Conservation (phyloP, 2,797 vertebrate genomes). For the Prunella strophiata region DNA sequence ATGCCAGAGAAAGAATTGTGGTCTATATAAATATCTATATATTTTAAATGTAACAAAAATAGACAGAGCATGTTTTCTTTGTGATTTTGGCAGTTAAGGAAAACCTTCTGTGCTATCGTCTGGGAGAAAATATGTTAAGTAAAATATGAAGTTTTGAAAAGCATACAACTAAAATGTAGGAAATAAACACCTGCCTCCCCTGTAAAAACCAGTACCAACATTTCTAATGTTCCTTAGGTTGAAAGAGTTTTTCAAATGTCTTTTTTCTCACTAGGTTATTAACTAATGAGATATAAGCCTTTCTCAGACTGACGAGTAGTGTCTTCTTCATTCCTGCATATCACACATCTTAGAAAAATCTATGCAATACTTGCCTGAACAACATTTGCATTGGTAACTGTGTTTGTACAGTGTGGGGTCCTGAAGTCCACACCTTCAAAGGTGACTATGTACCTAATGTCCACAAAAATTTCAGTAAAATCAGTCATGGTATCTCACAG, state of each 20-base stretch:
- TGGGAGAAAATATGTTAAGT: neutral
- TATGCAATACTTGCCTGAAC: neutral
- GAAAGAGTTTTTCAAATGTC: neutral
- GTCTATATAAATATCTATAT: neutral
- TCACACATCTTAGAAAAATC: neutral
- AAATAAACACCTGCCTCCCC: neutral
- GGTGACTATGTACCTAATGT: neutral
- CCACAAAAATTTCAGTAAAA: neutral
- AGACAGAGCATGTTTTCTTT: neutral
- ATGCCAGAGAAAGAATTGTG: neutral
- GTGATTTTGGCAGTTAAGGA: neutral
- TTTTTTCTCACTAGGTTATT: neutral
- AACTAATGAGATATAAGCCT: neutral
- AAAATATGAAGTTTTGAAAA: neutral
- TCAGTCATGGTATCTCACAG: neutral
- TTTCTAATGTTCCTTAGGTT: neutral
- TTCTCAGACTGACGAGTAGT: neutral
- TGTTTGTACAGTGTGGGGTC: neutral
- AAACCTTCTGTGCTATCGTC: neutral
- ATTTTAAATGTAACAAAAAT: neutral
- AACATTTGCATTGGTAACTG: neutral
- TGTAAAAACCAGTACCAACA: neutral
- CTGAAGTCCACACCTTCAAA: neutral
- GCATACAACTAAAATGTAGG: neutral
- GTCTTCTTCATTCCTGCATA: neutral